Evolutionary conservation across 2,113 vertebrate genomes (phyloP).

Genomic region (Spermophilus dauricus): DNA sequence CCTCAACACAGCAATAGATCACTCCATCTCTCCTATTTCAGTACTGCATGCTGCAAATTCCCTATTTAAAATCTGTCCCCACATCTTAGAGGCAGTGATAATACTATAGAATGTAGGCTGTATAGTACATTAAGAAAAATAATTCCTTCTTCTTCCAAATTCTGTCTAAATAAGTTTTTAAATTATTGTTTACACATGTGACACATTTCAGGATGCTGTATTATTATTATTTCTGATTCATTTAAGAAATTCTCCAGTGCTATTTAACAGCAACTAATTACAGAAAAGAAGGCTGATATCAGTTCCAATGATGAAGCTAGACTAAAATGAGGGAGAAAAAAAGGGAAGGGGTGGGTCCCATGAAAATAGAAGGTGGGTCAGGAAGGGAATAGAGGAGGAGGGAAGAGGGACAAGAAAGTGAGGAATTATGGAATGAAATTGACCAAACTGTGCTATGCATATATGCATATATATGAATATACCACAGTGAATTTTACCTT

Average conservation of each 20-base stretch:
- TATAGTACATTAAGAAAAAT: background rate
- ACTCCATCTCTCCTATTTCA: background rate
- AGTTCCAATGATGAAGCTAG: background rate
- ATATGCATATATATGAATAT: too few species aligned
- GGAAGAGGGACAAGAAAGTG: too few species aligned
- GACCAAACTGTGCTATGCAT: too few species aligned
- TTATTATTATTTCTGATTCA: background rate
- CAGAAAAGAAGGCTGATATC: background rate
- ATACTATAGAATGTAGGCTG: background rate
- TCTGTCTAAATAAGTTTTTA: background rate
- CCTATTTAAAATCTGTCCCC: background rate
- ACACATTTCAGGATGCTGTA: background rate
- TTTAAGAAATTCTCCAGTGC: background rate
- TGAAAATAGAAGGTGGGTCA: too few species aligned
- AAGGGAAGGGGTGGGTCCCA: too few species aligned
- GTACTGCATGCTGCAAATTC: background rate
- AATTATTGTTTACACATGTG: background rate
- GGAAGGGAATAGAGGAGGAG: too few species aligned
- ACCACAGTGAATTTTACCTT: too few species aligned
- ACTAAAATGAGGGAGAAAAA: too few species aligned
- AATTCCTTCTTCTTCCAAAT: background rate
- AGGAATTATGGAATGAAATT: too few species aligned
- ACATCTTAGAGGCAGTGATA: background rate
- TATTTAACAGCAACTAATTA: conserved; percentile 5
- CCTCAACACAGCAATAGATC: background rate